phyloP scores from a whole-genome alignment of 1,140 invertebrate species.

The Procambarus clarkii region DNA sequence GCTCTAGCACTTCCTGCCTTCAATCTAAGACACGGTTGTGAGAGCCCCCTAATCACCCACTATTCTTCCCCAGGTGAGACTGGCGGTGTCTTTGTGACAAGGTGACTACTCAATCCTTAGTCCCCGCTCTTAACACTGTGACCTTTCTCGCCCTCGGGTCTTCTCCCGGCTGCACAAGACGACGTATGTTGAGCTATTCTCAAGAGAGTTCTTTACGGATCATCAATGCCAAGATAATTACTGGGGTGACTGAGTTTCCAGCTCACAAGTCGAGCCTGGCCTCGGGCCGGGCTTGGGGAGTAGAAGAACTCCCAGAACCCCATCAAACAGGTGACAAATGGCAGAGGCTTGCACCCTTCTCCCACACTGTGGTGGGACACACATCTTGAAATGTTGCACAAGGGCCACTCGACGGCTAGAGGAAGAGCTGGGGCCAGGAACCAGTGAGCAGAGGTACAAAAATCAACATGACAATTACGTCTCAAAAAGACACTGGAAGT shows the following conservation, averaged over 20 bases:
- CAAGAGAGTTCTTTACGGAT: constrained; percentile 20
- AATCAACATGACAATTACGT: too few species aligned
- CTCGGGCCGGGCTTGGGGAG: too few species aligned
- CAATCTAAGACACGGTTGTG: background rate
- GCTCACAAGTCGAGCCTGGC: constrained; percentile 45
- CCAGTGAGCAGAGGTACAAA: too few species aligned
- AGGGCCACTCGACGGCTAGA: too few species aligned
- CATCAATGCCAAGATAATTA: constrained; percentile 53
- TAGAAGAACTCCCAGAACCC: too few species aligned
- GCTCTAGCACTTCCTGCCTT: background rate
- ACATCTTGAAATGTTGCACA: too few species aligned
- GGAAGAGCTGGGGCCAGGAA: too few species aligned
- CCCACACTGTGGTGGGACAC: too few species aligned
- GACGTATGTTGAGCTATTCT: constrained; percentile 38
- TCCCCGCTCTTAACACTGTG: background rate
- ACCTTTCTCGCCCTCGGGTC: background rate
- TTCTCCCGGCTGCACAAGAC: background rate
- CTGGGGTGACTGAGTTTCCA: constrained; percentile 14
- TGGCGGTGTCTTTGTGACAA: constrained; percentile 59
- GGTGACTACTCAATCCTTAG: constrained; percentile 64
- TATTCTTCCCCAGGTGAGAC: constrained; percentile 45
- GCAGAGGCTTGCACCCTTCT: too few species aligned
- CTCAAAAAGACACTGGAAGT: too few species aligned
- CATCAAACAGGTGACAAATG: too few species aligned
- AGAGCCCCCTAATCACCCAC: constrained; percentile 51